Evolutionary conservation across 2,888 invertebrate genomes (phyloP).

Genomic region (Cephus runcator): DNA sequence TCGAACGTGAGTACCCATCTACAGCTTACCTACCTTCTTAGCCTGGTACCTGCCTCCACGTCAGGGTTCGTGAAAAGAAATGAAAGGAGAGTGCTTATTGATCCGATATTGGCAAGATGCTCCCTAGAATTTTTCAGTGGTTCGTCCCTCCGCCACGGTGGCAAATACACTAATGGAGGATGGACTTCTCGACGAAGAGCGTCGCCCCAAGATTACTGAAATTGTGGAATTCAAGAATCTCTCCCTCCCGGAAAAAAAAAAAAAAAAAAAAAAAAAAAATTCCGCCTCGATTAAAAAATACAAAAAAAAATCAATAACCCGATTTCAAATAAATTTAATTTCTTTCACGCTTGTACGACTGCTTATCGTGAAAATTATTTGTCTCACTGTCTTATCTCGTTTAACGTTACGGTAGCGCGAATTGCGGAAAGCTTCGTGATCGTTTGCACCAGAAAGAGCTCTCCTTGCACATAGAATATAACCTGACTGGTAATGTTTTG

Average conservation of each 20-base stretch:
- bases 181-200: not conserved
- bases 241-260: not conserved
- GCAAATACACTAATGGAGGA: not conserved
- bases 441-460: not conserved
- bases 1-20: not conserved
- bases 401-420: not conserved
- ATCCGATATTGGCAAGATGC: slow-evolving; percentile 18
- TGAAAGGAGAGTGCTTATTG: slow-evolving; percentile 8
- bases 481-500: not conserved
- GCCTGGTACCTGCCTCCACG: not conserved
- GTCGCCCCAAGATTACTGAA: not conserved
- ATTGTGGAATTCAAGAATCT: not conserved
- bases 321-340: not conserved
- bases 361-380: not conserved
- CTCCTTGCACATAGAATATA: not conserved
- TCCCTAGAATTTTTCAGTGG: not conserved
- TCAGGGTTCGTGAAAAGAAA: not conserved
- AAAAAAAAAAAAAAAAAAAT: too few relatives aligned
- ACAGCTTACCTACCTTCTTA: not conserved
- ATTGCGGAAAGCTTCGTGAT: not conserved
- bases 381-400: not conserved
- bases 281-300: too few relatives aligned
- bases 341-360: not conserved
- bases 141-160: not conserved
- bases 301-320: too few relatives aligned